These are phyloP conservation scores for Onychorhynchus coronatus DNA, from an alignment of 2,113 vertebrate genomes.

Conservation along the genomic window DNA sequence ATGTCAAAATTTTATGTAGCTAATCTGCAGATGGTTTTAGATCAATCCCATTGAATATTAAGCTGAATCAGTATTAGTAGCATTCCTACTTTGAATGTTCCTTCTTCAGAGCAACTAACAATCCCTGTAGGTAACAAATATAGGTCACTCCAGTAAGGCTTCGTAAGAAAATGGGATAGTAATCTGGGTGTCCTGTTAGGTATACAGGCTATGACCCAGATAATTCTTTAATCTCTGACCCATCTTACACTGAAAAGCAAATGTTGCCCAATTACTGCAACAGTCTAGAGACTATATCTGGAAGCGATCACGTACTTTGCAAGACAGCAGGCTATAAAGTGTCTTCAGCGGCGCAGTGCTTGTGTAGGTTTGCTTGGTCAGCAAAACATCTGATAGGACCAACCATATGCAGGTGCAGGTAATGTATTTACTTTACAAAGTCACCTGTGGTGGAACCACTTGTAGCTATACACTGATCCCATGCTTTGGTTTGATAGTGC, in stretches of 20 bases:
- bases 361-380: background rate
- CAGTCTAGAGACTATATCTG: background rate
- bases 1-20: background rate
- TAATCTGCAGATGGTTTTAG: background rate
- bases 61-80: background rate
- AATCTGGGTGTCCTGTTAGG: background rate
- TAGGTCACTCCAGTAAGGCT: background rate
- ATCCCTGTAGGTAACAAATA: background rate
- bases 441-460: background rate
- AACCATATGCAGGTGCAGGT: fast-evolving
- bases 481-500: background rate
- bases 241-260: background rate
- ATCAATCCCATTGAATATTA: background rate
- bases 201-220: background rate
- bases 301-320: background rate
- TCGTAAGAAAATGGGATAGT: background rate
- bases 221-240: background rate
- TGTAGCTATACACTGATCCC: background rate
- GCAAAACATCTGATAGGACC: background rate
- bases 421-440: background rate
- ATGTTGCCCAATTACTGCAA: background rate
- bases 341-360: background rate
- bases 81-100: background rate
- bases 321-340: background rate
- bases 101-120: background rate